These are phyloP conservation scores for Metellina segmentata DNA, from an alignment of 2,888 invertebrate species.

Conservation along the genomic window DNA sequence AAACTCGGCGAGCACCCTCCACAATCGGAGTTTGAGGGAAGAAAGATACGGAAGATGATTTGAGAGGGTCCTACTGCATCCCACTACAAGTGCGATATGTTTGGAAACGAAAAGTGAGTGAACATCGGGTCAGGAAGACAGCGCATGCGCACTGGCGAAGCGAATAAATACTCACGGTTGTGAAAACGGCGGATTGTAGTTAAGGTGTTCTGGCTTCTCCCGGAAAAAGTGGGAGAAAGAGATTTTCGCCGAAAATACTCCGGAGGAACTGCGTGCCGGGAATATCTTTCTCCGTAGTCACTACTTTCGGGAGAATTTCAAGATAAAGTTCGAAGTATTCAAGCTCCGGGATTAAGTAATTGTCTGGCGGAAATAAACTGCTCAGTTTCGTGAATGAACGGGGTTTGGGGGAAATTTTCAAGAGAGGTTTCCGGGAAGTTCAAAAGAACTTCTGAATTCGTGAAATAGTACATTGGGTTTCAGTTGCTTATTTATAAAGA, in stretches of 20 bases:
- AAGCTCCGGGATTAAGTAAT: neutral
- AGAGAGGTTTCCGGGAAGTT: neutral
- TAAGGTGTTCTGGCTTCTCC: neutral
- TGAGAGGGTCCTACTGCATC: conserved; percentile 1
- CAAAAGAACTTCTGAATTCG: neutral
- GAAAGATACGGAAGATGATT: neutral
- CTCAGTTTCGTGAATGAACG: neutral
- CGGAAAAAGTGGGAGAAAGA: conserved; percentile 1
- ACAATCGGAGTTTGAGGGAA: neutral
- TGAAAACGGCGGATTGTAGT: neutral
- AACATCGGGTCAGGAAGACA: neutral
- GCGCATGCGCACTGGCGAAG: conserved; percentile 22
- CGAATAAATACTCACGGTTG: conserved; percentile 16
- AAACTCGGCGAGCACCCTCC: neutral
- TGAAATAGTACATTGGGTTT: too few relatives aligned
- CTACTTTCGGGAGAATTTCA: neutral
- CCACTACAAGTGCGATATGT: conserved; percentile 30
- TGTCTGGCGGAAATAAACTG: neutral
- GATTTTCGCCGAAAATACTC: conserved; percentile 13
- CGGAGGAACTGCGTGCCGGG: neutral
- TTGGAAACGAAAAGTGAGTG: conserved; percentile 23
- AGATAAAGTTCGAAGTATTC: too few relatives aligned
- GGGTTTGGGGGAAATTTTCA: neutral
- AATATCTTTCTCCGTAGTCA: neutral
- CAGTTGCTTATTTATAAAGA: too few relatives aligned